Evolutionary conservation across 2,888 invertebrate genomes (phyloP).

Genomic region (Villa cingulata): DNA sequence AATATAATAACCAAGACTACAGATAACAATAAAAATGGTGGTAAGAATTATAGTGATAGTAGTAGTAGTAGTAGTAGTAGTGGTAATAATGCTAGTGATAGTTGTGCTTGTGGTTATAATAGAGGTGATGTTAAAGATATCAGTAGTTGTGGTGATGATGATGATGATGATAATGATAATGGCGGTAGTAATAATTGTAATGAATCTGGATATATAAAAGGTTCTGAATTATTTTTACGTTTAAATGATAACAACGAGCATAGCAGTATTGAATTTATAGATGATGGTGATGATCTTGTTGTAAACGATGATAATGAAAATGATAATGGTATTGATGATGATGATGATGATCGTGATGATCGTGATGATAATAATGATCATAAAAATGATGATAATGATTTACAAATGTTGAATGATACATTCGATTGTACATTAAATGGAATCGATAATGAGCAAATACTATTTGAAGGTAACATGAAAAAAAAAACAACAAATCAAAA

Average conservation of each 20-base stretch:
- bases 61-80: too few relatives aligned
- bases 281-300: conserved; percentile 8
- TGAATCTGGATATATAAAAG: not conserved
- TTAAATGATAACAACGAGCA: conserved; percentile 9
- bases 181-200: not conserved
- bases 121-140: too few relatives aligned
- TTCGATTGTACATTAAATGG: conserved; percentile 9
- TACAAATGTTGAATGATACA: not conserved
- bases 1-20: too few relatives aligned
- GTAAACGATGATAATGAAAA: not conserved
- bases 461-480: conserved; percentile 27
- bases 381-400: not conserved
- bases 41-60: too few relatives aligned
- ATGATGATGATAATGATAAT: not conserved
- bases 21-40: too few relatives aligned
- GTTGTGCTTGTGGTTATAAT: too few relatives aligned
- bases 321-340: conserved; percentile 4
- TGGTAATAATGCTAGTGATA: too few relatives aligned
- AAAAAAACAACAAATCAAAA: too few relatives aligned
- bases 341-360: conserved; percentile 3
- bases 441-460: conserved; percentile 27
- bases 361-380: conserved; percentile 6
- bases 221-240: conserved; percentile 15
- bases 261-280: conserved; percentile 11
- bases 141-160: too few relatives aligned